Conservation (phyloP, 2,113 vertebrate species). For the Macrotus californicus region DNA sequence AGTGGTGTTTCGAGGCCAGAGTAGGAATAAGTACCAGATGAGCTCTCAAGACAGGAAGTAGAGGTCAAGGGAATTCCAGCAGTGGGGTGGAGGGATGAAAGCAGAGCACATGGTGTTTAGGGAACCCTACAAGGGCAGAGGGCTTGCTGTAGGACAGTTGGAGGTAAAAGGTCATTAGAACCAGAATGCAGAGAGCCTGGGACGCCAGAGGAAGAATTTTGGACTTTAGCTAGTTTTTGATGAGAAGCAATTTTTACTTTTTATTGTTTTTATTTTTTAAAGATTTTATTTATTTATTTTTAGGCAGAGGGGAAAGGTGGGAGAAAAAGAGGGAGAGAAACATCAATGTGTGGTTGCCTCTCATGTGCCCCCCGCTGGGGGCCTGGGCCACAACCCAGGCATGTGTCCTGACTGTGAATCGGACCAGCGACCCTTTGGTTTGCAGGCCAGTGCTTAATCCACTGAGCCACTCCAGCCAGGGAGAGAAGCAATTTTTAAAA, state of each 20-base stretch:
- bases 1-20: not conserved
- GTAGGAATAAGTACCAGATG: not conserved
- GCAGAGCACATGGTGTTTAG: not conserved
- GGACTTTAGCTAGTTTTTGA: not conserved
- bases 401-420: no score
- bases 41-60: not conserved
- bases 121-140: not conserved
- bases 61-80: not conserved
- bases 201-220: not conserved
- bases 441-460: no score
- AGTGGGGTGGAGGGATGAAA: not conserved
- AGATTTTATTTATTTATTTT: no score
- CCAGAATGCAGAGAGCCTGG: not conserved
- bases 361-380: no score
- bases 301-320: no score
- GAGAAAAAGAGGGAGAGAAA: no score
- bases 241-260: not conserved
- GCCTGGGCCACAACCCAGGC: no score
- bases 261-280: no score
- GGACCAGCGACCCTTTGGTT: no score
- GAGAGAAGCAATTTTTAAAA: not conserved
- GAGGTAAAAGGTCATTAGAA: not conserved
- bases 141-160: not conserved
- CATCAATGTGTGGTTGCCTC: no score
- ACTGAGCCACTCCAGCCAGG: no score